A percentile compares a stretch with the other conserved stretches of the same genome.
Evolutionary conservation across 2,888 invertebrate genomes (phyloP).

Genomic region (Parelbella ahira): DNA sequence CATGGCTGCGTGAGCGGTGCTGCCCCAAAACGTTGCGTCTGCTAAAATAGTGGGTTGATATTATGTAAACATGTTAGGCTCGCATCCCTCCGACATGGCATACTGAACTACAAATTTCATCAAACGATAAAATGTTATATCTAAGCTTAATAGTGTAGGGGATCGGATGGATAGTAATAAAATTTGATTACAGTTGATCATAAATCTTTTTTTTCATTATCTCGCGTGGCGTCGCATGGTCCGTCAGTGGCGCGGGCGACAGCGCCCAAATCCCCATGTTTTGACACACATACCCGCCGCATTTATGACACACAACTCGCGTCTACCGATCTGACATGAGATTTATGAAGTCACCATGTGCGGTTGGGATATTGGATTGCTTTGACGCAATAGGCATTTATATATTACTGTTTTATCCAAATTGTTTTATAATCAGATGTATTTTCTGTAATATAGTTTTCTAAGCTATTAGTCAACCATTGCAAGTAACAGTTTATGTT

Average conservation of each 20-base stretch:
- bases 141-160: slow-evolving; percentile 45
- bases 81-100: slow-evolving; percentile 30
- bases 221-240: slow-evolving; percentile 53
- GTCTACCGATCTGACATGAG: slow-evolving; percentile 62
- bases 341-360: slow-evolving; percentile 77
- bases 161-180: slow-evolving; percentile 66
- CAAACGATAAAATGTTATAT: slow-evolving; percentile 48
- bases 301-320: slow-evolving; percentile 69
- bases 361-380: slow-evolving; percentile 64
- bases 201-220: slow-evolving; percentile 80
- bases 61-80: slow-evolving; percentile 3
- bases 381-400: slow-evolving; percentile 48
- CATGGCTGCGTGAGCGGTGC: slow-evolving; percentile 4
- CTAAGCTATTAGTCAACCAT: no score
- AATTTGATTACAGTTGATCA: slow-evolving; percentile 77
- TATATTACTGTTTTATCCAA: slow-evolving; percentile 5
- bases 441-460: no score
- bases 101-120: slow-evolving; percentile 44
- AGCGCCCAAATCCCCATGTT: slow-evolving; percentile 73
- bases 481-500: no score
- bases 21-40: slow-evolving; percentile 4
- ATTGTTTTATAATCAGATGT: neutral
- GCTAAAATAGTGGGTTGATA: slow-evolving; percentile 10
- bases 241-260: slow-evolving; percentile 50
- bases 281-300: slow-evolving; percentile 72